Evolutionary conservation across 2,888 invertebrate species (phyloP), one percentile per base, ranked within the genome.

Genomic region (Rotaria macrura): DNA sequence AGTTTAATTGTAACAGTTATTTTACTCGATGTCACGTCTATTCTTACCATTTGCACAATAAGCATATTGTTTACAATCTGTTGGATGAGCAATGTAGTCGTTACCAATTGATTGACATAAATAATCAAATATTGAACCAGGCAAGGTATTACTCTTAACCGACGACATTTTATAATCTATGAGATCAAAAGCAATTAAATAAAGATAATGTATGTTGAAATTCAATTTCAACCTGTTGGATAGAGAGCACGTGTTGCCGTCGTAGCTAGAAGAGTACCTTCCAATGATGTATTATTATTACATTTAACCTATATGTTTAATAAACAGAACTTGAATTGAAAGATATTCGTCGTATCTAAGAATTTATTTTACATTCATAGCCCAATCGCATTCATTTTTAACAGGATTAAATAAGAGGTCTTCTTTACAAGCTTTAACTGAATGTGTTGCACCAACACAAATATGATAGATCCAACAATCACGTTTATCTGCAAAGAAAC

Each of bases 401-500:
- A 83, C 57, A 12, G 86, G 83, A 72, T 86, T 86, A 54, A 86
- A 86, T 38, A 83, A 83, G 17, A 85, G 49, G 34, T 86, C 86
- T 52, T 86, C 86, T 57, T 86, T 84, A 49, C 86, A 86, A 49
- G 86, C 86, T 57, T 84, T 84, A 1, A 86, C 86, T 72, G 83
- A 83, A 83, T 86, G 86, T 40, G 83, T 83, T 9, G 84, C 47
- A 38, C 85, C 86, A 43, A 84, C 84, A 23, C 86, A 86, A 10
- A 86, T 86, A 84, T 86, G 86, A 57, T 86, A 86, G 12, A 86
- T 55, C 85, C 85, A 86, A 57, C 86, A 86, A 55, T 86, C 86
- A 23, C 38, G 74, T 85, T 83, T 83, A 72, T 86, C 86, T 1
- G 86, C 85, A 49, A 86, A 86, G 57, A 85, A 86, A 17, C 86